These are phyloP conservation scores for Crenichthys baileyi DNA, from an alignment of 2,797 vertebrate species.

Conservation along the genomic window DNA sequence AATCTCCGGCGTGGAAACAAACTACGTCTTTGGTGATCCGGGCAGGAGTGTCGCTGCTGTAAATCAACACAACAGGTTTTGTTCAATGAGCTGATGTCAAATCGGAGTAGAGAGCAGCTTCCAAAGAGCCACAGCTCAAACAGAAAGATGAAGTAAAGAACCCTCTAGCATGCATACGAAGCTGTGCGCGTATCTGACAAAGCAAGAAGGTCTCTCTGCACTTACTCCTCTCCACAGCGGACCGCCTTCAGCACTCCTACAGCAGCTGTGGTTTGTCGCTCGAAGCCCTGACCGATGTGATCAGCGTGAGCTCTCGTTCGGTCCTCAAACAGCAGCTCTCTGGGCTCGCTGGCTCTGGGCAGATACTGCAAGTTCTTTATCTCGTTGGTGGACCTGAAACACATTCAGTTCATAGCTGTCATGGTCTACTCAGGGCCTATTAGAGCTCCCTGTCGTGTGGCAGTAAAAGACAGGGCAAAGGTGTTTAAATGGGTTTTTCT, in stretches of 20 bases:
- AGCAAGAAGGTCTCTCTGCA: conserved; percentile 10
- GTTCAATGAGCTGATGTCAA: conserved; percentile 7
- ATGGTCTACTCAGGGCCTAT: not conserved
- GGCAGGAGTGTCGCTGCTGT: conserved; percentile 75
- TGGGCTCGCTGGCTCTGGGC: conserved; percentile 95
- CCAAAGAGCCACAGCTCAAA: no score
- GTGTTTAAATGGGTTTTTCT: not conserved
- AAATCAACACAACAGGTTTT: conserved; percentile 17
- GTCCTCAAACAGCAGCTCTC: conserved; percentile 99
- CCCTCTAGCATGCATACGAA: not conserved
- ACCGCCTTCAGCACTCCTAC: conserved; percentile 98
- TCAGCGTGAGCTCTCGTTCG: conserved; percentile 97
- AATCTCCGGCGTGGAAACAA: conserved; percentile 95
- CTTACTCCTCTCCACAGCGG: conserved; percentile 93
- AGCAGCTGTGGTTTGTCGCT: conserved; percentile 96
- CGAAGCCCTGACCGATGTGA: conserved; percentile 98
- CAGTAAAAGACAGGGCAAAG: conserved; percentile 11
- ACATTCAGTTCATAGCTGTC: conserved; percentile 18
- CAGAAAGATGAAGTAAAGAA: no score
- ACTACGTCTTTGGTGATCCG: conserved; percentile 97
- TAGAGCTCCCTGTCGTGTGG: not conserved
- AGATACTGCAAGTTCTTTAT: conserved; percentile 99
- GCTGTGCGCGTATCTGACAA: not conserved
- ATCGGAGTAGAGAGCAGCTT: not conserved
- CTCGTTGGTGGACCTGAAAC: conserved; percentile 96